Evolutionary conservation across 2,888 invertebrate genomes (phyloP), one percentile per base, ranked within the genome.

Genomic region (Drosophila affinis): DNA sequence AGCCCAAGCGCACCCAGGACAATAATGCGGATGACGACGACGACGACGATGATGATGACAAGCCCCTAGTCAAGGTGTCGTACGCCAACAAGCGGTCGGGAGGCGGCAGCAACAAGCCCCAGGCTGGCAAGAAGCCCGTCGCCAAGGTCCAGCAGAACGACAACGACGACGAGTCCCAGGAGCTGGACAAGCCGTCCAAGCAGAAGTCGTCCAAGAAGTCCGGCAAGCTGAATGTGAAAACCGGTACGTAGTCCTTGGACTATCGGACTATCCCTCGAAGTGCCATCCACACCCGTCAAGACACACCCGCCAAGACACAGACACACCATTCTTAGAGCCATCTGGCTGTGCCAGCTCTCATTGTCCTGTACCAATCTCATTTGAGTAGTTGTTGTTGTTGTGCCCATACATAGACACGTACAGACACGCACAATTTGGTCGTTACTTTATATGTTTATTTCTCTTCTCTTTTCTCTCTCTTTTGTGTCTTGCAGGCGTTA

Each of bases 161-260:
- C 18, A 78, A 88, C 18, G 80, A 88, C 24, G 81, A 88, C 45
- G 83, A 78, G 10, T 82, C 82, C n/a, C 34, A 72, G 51, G 81
- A 82, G 72, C 69, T 77, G 46, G 85, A 85, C 52, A 90, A 79
- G 68, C 32, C 61, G 34, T 39, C 75, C 77, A 84, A 93, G 56
- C 69, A 56, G 93, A 88, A 81, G 62, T 72, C 85, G 59, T 68
- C 81, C 17, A 86, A 94, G 77, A 86, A 88, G 57, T 69, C 87
- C 48, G 86, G 77, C 74, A 89, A 91, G 87, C 87, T 90, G 83
- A 92, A 91, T 88, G 90, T 91, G 70, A 92, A 92, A 91, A 96
- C 95, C 93, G 96, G 96, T 95, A 95, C 95, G 95, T 95, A 96
- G 93, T 24, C 45, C 44, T 3, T 17, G 65, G 54, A 68, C 48